phyloP scores from a whole-genome alignment of 2,113 vertebrate genomes.

The Actenoides lindsayi region DNA sequence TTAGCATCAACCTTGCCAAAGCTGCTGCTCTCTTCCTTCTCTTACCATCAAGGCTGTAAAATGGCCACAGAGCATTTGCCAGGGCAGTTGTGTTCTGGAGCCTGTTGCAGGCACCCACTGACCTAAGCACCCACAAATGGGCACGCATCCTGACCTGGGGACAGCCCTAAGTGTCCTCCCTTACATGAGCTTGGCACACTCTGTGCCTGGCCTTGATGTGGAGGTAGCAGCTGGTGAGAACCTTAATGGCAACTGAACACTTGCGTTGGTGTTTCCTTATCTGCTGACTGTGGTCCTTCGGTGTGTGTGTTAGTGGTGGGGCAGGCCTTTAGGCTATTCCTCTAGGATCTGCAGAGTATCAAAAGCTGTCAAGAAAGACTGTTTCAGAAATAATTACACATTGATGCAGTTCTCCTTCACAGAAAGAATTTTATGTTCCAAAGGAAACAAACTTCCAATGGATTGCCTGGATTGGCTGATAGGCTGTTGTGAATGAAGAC shows the following conservation, averaged over 20 bases:
- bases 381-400: not conserved
- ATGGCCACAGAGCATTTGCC: not conserved
- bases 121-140: too few relatives aligned
- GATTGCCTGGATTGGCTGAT: not conserved
- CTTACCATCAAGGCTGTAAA: not conserved
- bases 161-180: not conserved
- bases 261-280: not conserved
- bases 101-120: too few relatives aligned
- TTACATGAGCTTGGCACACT: not conserved
- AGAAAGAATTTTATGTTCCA: not conserved
- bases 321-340: not conserved
- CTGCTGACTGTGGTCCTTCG: not conserved
- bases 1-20: not conserved
- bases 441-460: not conserved
- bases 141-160: not conserved
- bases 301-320: not conserved
- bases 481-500: not conserved
- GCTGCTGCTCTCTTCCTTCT: not conserved
- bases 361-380: not conserved
- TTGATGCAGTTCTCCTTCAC: not conserved
- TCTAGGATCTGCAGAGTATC: not conserved
- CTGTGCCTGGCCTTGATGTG: not conserved
- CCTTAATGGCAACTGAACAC: not conserved
- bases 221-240: not conserved
- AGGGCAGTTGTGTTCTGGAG: not conserved